Evolutionary conservation across 1,140 invertebrate species (phyloP).

Genomic region (Stenopsyche tienmushanensis): DNA sequence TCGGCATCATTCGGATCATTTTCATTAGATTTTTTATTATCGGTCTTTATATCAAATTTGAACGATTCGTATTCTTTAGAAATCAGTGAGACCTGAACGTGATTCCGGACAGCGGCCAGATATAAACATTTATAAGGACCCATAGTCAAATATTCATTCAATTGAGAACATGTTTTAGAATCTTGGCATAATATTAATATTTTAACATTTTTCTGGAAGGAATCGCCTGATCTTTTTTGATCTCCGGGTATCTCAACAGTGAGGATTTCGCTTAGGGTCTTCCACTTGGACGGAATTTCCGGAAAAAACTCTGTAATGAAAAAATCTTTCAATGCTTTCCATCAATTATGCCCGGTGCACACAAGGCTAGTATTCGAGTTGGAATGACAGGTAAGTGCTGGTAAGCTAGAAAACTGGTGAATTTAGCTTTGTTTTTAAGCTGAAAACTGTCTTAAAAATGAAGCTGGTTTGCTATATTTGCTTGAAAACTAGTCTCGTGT

Average conservation of each 20-base stretch:
- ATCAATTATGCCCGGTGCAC: too few relatives aligned
- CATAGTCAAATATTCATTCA: conserved; percentile 71
- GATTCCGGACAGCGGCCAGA: conserved; percentile 58
- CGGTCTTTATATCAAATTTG: conserved; percentile 34
- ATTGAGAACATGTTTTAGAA: conserved; percentile 75
- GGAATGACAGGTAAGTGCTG: too few relatives aligned
- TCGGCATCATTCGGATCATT: conserved; percentile 36
- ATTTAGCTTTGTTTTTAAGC: not conserved
- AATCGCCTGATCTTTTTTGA: conserved; percentile 55
- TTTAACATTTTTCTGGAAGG: conserved; percentile 54
- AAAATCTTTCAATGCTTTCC: too few relatives aligned
- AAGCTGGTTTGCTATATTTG: too few relatives aligned
- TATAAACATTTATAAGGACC: conserved; percentile 65
- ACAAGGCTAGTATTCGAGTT: too few relatives aligned
- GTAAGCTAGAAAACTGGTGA: too few relatives aligned
- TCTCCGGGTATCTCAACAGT: conserved; percentile 73
- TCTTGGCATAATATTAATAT: conserved; percentile 85
- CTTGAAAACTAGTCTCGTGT: too few relatives aligned
- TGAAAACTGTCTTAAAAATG: not conserved
- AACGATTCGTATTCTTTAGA: conserved; percentile 52
- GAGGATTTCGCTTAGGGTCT: conserved; percentile 76
- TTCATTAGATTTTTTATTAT: conserved; percentile 45
- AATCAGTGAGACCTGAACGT: conserved; percentile 57
- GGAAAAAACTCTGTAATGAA: conserved; percentile 68
- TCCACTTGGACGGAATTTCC: conserved; percentile 90